A percentile compares a stretch with the other conserved stretches of the same genome.
Evolutionary conservation across 2,113 vertebrate species (phyloP).

Genomic region (Chaetodon auriga): DNA sequence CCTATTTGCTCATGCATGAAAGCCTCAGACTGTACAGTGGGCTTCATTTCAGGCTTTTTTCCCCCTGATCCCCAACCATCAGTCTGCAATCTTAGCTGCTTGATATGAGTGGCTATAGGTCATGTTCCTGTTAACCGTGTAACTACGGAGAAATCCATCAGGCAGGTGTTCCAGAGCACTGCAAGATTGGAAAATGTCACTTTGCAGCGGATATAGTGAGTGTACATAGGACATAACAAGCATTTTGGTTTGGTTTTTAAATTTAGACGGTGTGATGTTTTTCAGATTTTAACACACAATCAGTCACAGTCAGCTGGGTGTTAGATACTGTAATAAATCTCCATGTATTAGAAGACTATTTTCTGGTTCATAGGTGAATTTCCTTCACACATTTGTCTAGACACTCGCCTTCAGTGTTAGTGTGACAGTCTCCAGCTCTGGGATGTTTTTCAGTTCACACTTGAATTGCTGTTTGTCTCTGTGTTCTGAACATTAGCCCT

Average conservation of each 20-base stretch:
- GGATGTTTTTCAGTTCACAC: conserved; percentile 47
- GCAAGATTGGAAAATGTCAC: neutral
- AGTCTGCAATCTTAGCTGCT: conserved; percentile 7
- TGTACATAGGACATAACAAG: neutral
- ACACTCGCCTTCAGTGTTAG: conserved; percentile 32
- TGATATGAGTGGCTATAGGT: conserved; percentile 1
- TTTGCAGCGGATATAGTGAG: neutral
- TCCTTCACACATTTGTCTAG: conserved; percentile 23
- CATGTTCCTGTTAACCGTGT: neutral
- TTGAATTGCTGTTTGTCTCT: conserved; percentile 60
- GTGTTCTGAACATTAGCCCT: conserved; percentile 48
- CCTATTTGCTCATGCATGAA: neutral
- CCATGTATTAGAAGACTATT: neutral
- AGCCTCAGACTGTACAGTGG: conserved; percentile 14
- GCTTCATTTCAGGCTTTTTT: neutral
- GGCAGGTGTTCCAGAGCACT: neutral
- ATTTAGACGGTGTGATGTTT: neutral
- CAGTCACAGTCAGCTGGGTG: neutral
- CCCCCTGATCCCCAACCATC: neutral
- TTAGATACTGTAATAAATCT: neutral
- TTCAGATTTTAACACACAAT: conserved; percentile 1
- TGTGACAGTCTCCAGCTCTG: conserved; percentile 39
- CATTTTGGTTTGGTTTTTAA: neutral
- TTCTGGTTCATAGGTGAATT: conserved; percentile 16
- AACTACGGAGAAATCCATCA: conserved; percentile 16